Evolutionary conservation across 2,113 vertebrate species (phyloP).

Genomic region (Mormyrus lacerda): DNA sequence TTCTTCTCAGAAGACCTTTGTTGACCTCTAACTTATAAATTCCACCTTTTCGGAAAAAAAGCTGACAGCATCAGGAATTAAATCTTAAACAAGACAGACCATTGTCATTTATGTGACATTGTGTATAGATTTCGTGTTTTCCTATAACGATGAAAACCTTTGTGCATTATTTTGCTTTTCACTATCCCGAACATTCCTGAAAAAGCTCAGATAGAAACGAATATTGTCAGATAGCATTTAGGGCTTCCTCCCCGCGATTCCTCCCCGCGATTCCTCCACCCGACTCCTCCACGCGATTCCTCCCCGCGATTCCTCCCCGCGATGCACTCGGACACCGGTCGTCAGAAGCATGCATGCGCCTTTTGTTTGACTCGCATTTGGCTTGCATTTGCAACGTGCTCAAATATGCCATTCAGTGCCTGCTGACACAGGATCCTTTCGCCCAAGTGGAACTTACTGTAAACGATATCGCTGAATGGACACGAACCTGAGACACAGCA

Average conservation of each 20-base stretch:
- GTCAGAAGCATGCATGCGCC: background rate
- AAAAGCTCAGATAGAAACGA: background rate
- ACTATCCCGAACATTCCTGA: background rate
- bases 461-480: slow-evolving; percentile 50
- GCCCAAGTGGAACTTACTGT: slow-evolving; percentile 39
- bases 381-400: background rate
- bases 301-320: too few species aligned
- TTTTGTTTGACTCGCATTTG: background rate
- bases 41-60: background rate
- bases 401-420: slow-evolving; percentile 33
- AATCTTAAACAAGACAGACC: background rate
- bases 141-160: background rate
- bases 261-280: too few species aligned
- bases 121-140: background rate
- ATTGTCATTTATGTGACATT: background rate
- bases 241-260: too few species aligned
- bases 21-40: background rate
- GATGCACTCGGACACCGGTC: background rate
- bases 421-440: slow-evolving; percentile 32
- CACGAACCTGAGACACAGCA: slow-evolving; percentile 36
- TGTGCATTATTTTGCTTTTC: background rate
- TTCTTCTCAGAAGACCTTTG: background rate
- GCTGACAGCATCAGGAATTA: background rate
- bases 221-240: background rate
- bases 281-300: too few species aligned